Evolutionary conservation across 2,888 invertebrate species (phyloP), one percentile per base, ranked within the genome.

Genomic region (Spicauda simplicius): DNA sequence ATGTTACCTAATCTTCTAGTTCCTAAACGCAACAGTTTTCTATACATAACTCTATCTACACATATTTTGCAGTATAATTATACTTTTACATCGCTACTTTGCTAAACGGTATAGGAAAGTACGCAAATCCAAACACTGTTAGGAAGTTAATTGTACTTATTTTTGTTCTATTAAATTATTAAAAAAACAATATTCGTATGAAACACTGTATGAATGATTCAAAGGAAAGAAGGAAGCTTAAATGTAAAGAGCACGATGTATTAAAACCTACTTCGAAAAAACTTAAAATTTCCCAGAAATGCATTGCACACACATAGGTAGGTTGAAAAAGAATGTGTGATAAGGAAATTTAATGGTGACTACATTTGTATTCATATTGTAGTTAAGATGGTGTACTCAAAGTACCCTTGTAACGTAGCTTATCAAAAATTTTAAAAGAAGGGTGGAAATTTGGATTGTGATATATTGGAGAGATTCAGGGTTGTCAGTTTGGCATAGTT

Each of bases 311-410:
- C 41, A 41, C 41, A 41, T 41, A 41, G 41, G 41, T 41, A 41
- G 41, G 41, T 41, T 14, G 14, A 41, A 41, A 33, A n/a, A 19
- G 41, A 41, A 41, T 57, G 57, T 57, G 57, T 41, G 41, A 57
- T 41, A 57, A 57, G 2, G 57, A 41, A 57, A 57, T 30, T 41
- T 37, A 30, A 56, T 33, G 57, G 57, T 57, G 57, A n/a, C 57
- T 57, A 57, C 41, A 57, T 57, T 41, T 41, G 57, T 41, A 41
- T 19, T 1, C 41, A 41, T 41, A 14, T 41, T 41, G 41, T 41
- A 41, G 41, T 41, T 56, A 57, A 10, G 57, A 41, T 14, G 57
- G 57, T 14, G 41, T 41, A 41, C 41, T 41, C 14, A 14, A 41
- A 41, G 41, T 41, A 14, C 41, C 41, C 41, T 14, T 33, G 5